Conservation (phyloP, 2,888 invertebrate species). For the Rhagonycha lutea region DNA sequence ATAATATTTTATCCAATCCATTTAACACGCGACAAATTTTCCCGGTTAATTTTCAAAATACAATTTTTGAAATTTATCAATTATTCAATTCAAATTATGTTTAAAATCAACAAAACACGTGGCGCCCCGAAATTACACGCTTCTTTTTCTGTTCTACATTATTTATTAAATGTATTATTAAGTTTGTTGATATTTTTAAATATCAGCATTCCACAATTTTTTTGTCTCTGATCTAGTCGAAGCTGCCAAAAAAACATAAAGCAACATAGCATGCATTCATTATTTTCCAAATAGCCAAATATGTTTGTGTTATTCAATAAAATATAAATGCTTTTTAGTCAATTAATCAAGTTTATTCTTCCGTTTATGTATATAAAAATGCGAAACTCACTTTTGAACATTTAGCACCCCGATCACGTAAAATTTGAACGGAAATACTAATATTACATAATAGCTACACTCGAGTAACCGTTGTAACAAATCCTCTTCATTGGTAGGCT, state of each 20-base stretch:
- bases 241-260: background rate
- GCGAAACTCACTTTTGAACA: background rate
- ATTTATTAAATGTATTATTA: too few species aligned
- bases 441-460: constrained; percentile 5
- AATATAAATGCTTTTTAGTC: background rate
- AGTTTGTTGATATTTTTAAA: too few species aligned
- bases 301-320: background rate
- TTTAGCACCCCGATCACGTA: constrained; percentile 2
- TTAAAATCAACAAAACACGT: too few species aligned
- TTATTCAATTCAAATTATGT: too few species aligned
- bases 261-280: background rate
- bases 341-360: background rate
- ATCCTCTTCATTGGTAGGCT: background rate
- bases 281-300: background rate
- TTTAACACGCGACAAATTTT: too few species aligned
- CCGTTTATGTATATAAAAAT: background rate
- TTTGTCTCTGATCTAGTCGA: too few species aligned
- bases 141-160: too few species aligned
- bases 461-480: background rate
- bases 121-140: too few species aligned
- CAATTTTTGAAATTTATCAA: too few species aligned
- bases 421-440: constrained; percentile 7
- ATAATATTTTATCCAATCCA: too few species aligned
- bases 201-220: too few species aligned
- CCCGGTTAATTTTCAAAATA: too few species aligned